phyloP scores from a whole-genome alignment of 2,113 vertebrate genomes.

The Oophaga pumilio region DNA sequence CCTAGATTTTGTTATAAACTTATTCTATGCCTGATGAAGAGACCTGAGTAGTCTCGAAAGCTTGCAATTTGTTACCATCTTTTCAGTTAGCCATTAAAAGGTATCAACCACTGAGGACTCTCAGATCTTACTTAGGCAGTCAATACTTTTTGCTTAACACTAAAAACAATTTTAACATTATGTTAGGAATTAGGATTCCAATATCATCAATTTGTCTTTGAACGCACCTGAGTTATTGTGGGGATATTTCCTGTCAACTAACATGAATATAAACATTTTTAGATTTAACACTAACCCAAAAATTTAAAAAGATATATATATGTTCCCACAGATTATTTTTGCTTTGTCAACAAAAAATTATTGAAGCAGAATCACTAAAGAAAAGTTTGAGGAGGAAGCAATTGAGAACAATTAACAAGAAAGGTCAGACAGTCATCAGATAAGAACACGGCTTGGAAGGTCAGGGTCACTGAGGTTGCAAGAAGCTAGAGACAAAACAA shows the following conservation, averaged over 20 bases:
- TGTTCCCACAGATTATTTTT: slow-evolving; percentile 47
- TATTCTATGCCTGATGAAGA: too few species aligned
- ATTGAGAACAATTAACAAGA: slow-evolving; percentile 84
- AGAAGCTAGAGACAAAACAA: slow-evolving; percentile 61
- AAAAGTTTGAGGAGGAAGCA: slow-evolving; percentile 82
- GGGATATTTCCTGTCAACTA: neutral
- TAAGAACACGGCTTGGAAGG: slow-evolving; percentile 74
- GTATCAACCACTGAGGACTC: neutral
- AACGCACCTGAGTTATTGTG: neutral
- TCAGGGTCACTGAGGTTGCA: slow-evolving; percentile 74
- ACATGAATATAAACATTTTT: neutral
- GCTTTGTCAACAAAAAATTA: slow-evolving; percentile 39
- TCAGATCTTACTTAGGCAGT: neutral
- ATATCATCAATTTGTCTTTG: neutral
- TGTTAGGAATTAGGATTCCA: neutral
- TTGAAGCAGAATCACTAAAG: slow-evolving; percentile 63
- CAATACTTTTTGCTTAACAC: neutral
- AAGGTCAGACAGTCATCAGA: slow-evolving; percentile 84
- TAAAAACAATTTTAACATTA: neutral
- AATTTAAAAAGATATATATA: neutral
- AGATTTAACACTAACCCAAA: neutral
- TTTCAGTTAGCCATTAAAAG: too few species aligned
- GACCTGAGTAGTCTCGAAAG: too few species aligned
- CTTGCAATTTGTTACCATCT: too few species aligned
- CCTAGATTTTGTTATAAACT: too few species aligned